phyloP scores from a whole-genome alignment of 2,888 invertebrate species.

The Meta bourneti region DNA sequence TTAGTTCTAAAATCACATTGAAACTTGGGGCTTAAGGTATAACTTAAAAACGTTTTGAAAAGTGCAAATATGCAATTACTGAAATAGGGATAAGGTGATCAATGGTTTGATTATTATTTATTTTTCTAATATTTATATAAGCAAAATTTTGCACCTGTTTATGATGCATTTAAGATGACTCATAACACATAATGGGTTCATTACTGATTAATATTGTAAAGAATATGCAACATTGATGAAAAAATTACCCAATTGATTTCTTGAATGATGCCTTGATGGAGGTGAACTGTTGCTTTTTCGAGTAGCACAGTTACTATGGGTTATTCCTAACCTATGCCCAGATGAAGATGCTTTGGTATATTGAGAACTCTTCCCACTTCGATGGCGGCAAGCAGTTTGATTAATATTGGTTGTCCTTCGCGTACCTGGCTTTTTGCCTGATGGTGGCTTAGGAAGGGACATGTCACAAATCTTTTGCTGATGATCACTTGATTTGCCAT shows the following conservation, averaged over 20 bases:
- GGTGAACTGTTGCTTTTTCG: constrained; percentile 63
- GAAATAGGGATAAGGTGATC: background rate
- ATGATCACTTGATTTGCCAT: constrained; percentile 62
- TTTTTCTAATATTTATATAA: too few species aligned
- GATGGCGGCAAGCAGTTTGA: constrained; percentile 60
- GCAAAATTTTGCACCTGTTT: too few species aligned
- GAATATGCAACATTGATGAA: background rate
- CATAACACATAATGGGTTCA: too few species aligned
- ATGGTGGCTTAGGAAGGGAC: constrained; percentile 39
- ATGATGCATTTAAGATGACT: too few species aligned
- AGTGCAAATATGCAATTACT: background rate
- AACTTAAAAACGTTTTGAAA: background rate
- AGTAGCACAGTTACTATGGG: constrained; percentile 49
- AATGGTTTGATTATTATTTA: too few species aligned
- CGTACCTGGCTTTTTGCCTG: constrained; percentile 55
- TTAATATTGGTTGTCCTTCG: constrained; percentile 65
- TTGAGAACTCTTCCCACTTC: constrained; percentile 55
- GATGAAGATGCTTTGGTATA: constrained; percentile 50
- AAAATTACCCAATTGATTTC: constrained; percentile 63
- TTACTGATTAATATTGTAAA: background rate
- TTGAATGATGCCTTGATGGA: constrained; percentile 64
- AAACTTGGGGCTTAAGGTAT: too few species aligned
- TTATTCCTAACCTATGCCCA: constrained; percentile 59
- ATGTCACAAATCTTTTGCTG: constrained; percentile 34
- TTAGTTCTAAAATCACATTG: too few species aligned